Evolutionary conservation across 2,888 invertebrate genomes (phyloP).

Genomic region (Pterostichus madidus): DNA sequence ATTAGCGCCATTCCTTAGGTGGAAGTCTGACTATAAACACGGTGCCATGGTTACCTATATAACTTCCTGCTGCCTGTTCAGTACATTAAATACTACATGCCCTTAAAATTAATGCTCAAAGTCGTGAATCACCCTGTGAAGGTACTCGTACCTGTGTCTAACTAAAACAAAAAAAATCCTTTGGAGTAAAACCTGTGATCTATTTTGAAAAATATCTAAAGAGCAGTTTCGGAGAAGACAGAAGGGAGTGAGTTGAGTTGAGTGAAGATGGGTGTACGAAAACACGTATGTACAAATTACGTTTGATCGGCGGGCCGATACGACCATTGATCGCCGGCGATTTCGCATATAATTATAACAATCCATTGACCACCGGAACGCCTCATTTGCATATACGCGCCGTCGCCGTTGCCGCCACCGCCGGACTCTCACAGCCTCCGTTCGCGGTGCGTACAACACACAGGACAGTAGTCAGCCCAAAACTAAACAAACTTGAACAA

Average conservation of each 20-base stretch:
- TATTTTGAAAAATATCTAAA: not conserved
- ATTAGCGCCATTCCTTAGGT: too few species aligned
- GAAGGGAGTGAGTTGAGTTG: not conserved
- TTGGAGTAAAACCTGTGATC: not conserved
- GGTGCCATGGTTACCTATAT: too few species aligned
- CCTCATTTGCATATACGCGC: slow-evolving; percentile 70
- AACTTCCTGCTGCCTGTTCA: too few species aligned
- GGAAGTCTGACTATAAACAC: too few species aligned
- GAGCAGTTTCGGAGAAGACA: slow-evolving; percentile 34
- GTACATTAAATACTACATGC: too few species aligned
- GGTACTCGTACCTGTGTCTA: too few species aligned
- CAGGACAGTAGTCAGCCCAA: not conserved
- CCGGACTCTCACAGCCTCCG: slow-evolving; percentile 67
- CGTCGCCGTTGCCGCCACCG: slow-evolving; percentile 67
- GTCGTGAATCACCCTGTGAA: too few species aligned
- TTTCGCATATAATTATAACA: slow-evolving; percentile 67
- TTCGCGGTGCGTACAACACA: slow-evolving; percentile 68
- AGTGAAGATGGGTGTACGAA: slow-evolving; percentile 15
- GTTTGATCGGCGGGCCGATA: slow-evolving; percentile 61
- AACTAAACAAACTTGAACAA: too few species aligned
- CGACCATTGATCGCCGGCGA: slow-evolving; percentile 66
- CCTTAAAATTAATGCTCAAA: too few species aligned
- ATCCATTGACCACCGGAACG: slow-evolving; percentile 67
- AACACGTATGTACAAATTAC: slow-evolving; percentile 66
- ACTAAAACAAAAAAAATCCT: too few species aligned